Conservation (phyloP, 1,140 invertebrate genomes). For the Laupala kohalensis region DNA sequence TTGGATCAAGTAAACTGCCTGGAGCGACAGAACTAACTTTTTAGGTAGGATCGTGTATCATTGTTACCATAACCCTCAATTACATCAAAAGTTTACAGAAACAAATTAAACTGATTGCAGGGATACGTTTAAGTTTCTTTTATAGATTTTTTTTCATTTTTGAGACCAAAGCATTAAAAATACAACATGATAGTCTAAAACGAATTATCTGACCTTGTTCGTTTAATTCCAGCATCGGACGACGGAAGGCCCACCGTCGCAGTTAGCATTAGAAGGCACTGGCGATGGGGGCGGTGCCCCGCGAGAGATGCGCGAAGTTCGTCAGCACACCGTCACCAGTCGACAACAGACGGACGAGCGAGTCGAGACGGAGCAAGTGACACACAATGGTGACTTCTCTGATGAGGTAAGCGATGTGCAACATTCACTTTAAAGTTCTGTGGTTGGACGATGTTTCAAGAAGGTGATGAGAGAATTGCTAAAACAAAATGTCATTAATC, state of each 20-base stretch:
- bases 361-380: slow-evolving; percentile 66
- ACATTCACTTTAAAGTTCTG: too few species aligned
- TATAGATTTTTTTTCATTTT: not conserved
- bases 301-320: slow-evolving; percentile 58
- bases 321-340: slow-evolving; percentile 62
- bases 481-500: too few species aligned
- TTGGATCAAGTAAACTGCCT: too few species aligned
- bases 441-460: too few species aligned
- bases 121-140: too few species aligned
- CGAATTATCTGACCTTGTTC: not conserved
- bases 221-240: slow-evolving; percentile 25
- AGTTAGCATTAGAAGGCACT: slow-evolving; percentile 43
- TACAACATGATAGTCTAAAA: not conserved
- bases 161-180: not conserved
- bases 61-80: too few species aligned
- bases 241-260: slow-evolving; percentile 32
- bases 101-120: too few species aligned
- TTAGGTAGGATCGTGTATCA: too few species aligned
- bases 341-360: slow-evolving; percentile 69
- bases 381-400: slow-evolving; percentile 65
- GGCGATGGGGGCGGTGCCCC: slow-evolving; percentile 43
- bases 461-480: too few species aligned
- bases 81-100: too few species aligned
- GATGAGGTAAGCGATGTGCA: slow-evolving; percentile 71
- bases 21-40: too few species aligned